Conservation (phyloP, 2,797 vertebrate species). For the Eulemur coronatus region DNA sequence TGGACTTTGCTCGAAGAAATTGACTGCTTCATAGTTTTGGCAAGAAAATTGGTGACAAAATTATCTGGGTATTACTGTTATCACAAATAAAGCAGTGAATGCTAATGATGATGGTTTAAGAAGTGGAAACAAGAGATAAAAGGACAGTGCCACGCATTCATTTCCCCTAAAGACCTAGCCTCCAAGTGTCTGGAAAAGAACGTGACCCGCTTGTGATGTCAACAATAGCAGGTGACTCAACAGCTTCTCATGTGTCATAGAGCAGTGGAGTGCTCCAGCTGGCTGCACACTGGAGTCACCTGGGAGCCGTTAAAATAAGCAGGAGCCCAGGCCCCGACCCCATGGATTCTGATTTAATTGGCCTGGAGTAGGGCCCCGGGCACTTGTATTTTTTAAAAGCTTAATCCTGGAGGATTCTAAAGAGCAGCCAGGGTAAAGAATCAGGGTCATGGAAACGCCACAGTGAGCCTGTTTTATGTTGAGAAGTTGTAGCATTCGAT, state of each 20-base stretch:
- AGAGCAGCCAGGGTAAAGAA: background rate
- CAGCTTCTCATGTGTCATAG: background rate
- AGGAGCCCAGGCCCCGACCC: background rate
- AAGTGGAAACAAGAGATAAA: background rate
- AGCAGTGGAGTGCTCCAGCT: background rate
- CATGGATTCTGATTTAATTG: background rate
- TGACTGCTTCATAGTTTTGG: background rate
- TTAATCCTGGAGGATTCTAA: background rate
- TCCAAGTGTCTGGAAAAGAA: background rate
- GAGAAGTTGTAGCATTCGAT: background rate
- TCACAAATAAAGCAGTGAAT: background rate
- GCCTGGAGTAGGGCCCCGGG: background rate
- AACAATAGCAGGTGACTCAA: conserved; percentile 28
- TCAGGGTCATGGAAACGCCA: background rate
- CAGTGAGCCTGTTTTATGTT: background rate
- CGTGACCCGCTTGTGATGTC: conserved; percentile 23
- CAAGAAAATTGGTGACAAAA: conserved; percentile 46
- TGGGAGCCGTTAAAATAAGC: background rate
- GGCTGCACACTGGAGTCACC: background rate
- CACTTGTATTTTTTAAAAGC: background rate
- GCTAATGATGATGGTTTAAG: background rate
- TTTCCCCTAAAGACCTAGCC: background rate
- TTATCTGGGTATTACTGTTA: background rate
- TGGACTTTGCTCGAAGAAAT: conserved; percentile 32
- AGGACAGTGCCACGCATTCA: background rate